Base-by-base conservation (phyloP, 2,113 vertebrate genomes). In the Sorex fumeus region DNA sequence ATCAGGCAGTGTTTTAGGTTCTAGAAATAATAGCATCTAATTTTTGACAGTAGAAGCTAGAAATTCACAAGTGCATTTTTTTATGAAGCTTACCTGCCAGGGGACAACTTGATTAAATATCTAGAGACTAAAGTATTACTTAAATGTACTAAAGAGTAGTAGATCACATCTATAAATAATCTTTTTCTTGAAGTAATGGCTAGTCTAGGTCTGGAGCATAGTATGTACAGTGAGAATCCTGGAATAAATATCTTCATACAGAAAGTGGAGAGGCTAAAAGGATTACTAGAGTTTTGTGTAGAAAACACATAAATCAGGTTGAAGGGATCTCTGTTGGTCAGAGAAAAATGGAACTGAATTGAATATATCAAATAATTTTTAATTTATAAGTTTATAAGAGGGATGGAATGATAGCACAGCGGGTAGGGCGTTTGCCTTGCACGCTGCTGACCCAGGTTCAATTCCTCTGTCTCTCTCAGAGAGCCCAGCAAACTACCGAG, bases 261-360 rank as follows among this genome's bases (percentile, higher is more conserved):
- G 57, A 80, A 92, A 69, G 28, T 79, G 53, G 47, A 23, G 11
- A 72, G 71, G 36, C 75, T 16, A 34, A 67, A 67, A 66, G 57
- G 32, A 66, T 71, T 30, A 28, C 27, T 72, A 6, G 8, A n/a
- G 47, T 57, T 12, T 45, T 69, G 6, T 36, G 34, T 81, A 13
- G 47, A 57, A 84, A 45, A 78, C 27, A 13, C 21, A 57, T 36
- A 91, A 1, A 71, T 2, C 28, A 76, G 36, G 13, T 8, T 75
- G 57, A 91, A 62, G 28, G 43, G 28, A n/a, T 90, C 57, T 7
- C 15, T 25, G 0, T 32, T 84, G 34, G 15, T 40, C 77, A 77
- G 19, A 76, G 91, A 90, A 45, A 92, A 93, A 87, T 94, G 69
- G 12, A 28, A 66, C 16, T 77, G 23, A 36, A 30, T 64, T 76